Conservation (phyloP, 2,113 vertebrate species). For the Pungitius pungitius region DNA sequence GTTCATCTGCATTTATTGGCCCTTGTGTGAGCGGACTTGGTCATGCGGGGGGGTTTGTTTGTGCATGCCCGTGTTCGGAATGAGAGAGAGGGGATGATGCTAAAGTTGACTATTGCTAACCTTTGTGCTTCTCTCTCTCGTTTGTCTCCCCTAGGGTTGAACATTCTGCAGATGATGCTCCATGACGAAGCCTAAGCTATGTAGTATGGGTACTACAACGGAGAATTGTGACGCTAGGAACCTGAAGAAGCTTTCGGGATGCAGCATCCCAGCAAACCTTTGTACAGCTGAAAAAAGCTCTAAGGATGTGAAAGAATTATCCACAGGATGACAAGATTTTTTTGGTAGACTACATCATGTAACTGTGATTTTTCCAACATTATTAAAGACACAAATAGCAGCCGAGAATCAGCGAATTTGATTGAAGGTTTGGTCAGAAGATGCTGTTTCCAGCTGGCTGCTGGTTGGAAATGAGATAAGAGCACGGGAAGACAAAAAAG, state of each 20-base stretch:
- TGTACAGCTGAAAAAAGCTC: constrained; percentile 17
- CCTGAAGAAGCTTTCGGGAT: constrained; percentile 9
- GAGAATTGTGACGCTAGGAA: constrained; percentile 11
- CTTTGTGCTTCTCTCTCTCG: constrained; percentile 6
- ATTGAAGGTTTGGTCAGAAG: constrained; percentile 59
- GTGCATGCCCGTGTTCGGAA: not conserved
- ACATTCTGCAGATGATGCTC: constrained; percentile 34
- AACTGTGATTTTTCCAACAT: constrained; percentile 31
- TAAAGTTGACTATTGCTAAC: constrained; percentile 21
- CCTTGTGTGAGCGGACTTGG: not conserved
- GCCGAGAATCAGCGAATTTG: constrained; percentile 43
- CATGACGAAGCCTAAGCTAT: constrained; percentile 5
- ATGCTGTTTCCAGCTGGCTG: constrained; percentile 57
- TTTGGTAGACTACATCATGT: constrained; percentile 6
- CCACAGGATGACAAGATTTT: not conserved
- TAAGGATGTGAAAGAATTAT: constrained; percentile 20
- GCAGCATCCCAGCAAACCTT: constrained; percentile 6
- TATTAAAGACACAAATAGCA: constrained; percentile 20
- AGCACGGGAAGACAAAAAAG: constrained; percentile 42
- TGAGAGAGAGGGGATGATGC: not conserved
- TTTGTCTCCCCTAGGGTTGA: constrained; percentile 55
- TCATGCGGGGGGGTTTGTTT: constrained; percentile 31
- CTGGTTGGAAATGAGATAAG: constrained; percentile 73
- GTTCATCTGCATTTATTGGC: constrained; percentile 6
- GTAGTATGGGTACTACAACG: not conserved